Evolutionary conservation across 2,888 invertebrate species (phyloP).

Genomic region (Plagodis pulveraria): DNA sequence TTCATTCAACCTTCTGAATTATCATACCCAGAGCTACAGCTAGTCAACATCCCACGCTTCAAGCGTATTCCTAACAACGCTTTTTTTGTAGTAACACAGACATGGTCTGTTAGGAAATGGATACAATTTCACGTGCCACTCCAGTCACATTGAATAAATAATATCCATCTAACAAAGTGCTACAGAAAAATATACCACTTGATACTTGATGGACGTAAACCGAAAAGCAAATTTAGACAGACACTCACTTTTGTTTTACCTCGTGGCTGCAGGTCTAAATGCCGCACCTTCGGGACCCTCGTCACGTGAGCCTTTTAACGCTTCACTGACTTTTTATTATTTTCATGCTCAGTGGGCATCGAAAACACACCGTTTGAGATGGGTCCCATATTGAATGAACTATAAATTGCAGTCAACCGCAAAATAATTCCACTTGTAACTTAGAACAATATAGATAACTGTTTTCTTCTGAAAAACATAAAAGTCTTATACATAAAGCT

Average conservation of each 20-base stretch:
- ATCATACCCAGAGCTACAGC: not conserved
- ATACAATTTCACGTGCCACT: constrained; percentile 11
- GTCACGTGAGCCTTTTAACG: constrained; percentile 37
- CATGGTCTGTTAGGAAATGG: constrained; percentile 12
- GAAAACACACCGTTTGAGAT: constrained; percentile 30
- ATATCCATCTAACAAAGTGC: constrained; percentile 15
- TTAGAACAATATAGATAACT: not conserved
- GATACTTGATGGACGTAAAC: constrained; percentile 27
- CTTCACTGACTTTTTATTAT: constrained; percentile 39
- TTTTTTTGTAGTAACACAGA: constrained; percentile 11
- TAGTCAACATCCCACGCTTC: not conserved
- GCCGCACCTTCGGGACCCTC: constrained; percentile 33
- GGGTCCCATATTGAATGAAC: constrained; percentile 26
- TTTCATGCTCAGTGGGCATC: constrained; percentile 36
- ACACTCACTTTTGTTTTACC: constrained; percentile 27
- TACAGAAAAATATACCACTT: constrained; percentile 12
- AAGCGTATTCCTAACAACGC: not conserved
- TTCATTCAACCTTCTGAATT: not conserved
- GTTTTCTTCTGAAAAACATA: not conserved
- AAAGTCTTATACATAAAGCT: not conserved
- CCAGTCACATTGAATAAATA: constrained; percentile 24
- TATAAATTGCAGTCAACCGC: constrained; percentile 30
- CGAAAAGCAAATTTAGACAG: constrained; percentile 24
- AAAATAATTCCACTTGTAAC: constrained; percentile 12
- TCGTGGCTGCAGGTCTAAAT: constrained; percentile 26